Evolutionary conservation across 2,888 invertebrate species (phyloP).

Genomic region (Molorchus minor): DNA sequence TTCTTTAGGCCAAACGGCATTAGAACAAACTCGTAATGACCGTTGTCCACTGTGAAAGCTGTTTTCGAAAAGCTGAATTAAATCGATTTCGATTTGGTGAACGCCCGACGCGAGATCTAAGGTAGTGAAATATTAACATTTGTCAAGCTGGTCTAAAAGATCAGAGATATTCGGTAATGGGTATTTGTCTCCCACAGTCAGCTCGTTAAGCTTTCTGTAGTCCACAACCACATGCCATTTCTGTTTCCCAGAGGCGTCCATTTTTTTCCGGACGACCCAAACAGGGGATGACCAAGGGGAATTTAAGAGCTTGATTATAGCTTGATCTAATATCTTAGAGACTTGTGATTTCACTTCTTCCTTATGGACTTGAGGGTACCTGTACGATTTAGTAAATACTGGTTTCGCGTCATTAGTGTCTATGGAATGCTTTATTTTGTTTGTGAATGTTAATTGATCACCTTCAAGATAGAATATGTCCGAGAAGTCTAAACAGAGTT

Average conservation of each 20-base stretch:
- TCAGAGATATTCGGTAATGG: too few relatives aligned
- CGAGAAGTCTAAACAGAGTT: background rate
- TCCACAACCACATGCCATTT: too few relatives aligned
- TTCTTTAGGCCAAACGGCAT: conserved; percentile 29
- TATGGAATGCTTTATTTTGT: background rate
- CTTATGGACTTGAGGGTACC: conserved; percentile 12
- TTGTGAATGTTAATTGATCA: background rate
- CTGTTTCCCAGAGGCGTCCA: background rate
- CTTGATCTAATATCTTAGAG: conserved; percentile 22
- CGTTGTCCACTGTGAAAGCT: conserved; percentile 5
- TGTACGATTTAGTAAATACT: conserved; percentile 7
- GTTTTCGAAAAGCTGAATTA: too few relatives aligned
- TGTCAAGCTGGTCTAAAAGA: too few relatives aligned
- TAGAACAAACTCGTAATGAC: conserved; percentile 18
- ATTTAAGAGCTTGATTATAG: conserved; percentile 14
- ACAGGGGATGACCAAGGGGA: conserved; percentile 20
- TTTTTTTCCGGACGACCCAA: conserved; percentile 10
- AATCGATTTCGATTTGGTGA: too few relatives aligned
- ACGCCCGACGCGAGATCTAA: too few relatives aligned
- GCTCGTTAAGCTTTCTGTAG: too few relatives aligned
- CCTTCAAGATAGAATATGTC: background rate
- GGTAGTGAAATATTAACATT: too few relatives aligned
- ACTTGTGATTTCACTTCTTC: conserved; percentile 17
- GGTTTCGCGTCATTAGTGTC: background rate
- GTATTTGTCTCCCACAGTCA: too few relatives aligned